Conservation (phyloP, 2,113 vertebrate genomes). For the Lates calcarifer region DNA sequence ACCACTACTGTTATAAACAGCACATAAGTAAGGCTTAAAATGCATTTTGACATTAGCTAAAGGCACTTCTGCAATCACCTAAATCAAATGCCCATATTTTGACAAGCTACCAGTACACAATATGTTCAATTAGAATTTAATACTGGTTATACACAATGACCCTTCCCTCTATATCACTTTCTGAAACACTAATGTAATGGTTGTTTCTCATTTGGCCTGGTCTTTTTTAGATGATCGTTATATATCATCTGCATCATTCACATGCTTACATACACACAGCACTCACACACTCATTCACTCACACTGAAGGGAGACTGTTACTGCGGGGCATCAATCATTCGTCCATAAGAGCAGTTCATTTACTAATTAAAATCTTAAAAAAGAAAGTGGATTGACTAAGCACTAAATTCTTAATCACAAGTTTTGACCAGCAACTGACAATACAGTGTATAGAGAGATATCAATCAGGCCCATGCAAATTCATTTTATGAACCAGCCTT, state of each 20-base stretch:
- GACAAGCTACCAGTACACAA: conserved; percentile 78
- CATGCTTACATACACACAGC: conserved; percentile 70
- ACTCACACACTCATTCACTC: conserved; percentile 71
- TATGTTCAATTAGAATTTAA: conserved; percentile 79
- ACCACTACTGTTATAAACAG: conserved; percentile 17
- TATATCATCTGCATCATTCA: conserved; percentile 76
- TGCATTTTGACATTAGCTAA: conserved; percentile 58
- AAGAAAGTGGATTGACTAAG: conserved; percentile 89
- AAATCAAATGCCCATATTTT: conserved; percentile 74
- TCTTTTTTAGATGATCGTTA: conserved; percentile 70
- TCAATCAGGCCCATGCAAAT: conserved; percentile 79
- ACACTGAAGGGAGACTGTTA: conserved; percentile 80
- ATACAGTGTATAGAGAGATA: conserved; percentile 82
- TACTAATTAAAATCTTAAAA: conserved; percentile 94
- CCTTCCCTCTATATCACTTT: conserved; percentile 65
- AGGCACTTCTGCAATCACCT: conserved; percentile 56
- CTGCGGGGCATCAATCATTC: conserved; percentile 90
- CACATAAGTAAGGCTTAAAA: conserved; percentile 53
- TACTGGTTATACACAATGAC: conserved; percentile 73
- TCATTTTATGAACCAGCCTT: conserved; percentile 59
- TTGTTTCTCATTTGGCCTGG: conserved; percentile 71
- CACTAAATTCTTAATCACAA: conserved; percentile 89
- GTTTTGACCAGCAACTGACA: conserved; percentile 82
- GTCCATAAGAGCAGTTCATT: conserved; percentile 90
- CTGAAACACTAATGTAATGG: conserved; percentile 80